A percentile compares a stretch with the other conserved stretches of the same genome.
Evolutionary conservation across 1,140 invertebrate genomes (phyloP).

Genomic region (Meloidogyne chitwoodi): DNA sequence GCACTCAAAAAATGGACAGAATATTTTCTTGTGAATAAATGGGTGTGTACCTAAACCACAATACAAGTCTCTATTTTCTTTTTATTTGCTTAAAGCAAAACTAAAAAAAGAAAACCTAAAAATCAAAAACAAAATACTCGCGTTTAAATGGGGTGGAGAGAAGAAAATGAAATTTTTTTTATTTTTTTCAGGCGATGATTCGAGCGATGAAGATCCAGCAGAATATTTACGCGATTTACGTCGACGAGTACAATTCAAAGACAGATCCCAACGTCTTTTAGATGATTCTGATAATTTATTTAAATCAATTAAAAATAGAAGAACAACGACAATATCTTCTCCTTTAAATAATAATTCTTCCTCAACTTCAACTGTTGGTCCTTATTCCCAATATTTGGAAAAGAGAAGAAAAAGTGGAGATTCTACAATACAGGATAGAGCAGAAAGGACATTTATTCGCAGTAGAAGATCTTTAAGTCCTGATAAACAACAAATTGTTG

Average conservation of each 20-base stretch:
- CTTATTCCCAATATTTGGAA: background rate
- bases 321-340: background rate
- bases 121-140: no score
- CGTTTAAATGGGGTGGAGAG: no score
- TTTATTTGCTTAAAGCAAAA: no score
- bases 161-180: no score
- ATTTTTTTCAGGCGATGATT: background rate
- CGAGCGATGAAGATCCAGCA: background rate
- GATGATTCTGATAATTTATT: slow-evolving; percentile 8
- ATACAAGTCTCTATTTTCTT: no score
- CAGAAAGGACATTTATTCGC: slow-evolving; percentile 1
- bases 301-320: slow-evolving; percentile 14
- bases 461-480: slow-evolving; percentile 8
- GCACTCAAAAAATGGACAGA: no score
- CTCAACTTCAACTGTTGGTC: background rate
- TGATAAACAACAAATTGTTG: background rate
- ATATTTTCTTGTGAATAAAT: no score
- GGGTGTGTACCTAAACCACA: no score
- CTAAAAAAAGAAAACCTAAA: no score
- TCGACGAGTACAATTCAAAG: slow-evolving; percentile 13
- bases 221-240: slow-evolving; percentile 1
- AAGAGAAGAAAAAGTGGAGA: background rate
- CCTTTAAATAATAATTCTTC: background rate
- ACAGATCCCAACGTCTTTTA: slow-evolving; percentile 1
- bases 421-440: slow-evolving; percentile 9